A percentile compares a stretch with the other conserved stretches of the same genome.
phyloP scores from a whole-genome alignment of 2,797 vertebrate species.

The Phoebastria nigripes region DNA sequence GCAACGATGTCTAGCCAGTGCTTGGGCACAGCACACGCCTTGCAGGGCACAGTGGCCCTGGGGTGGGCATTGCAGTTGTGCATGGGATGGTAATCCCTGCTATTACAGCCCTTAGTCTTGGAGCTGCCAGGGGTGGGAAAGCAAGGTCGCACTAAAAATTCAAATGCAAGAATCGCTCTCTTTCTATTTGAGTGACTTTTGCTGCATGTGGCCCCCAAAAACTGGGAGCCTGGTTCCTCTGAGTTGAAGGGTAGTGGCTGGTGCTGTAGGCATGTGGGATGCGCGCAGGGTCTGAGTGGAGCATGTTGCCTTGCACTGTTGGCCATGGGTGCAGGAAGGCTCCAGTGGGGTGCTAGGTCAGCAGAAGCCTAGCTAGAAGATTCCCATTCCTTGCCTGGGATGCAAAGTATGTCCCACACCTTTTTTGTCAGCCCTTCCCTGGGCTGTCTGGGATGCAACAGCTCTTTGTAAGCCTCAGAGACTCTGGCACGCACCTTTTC shows the following conservation, averaged over 20 bases:
- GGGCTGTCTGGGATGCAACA: not conserved
- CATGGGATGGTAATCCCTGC: not conserved
- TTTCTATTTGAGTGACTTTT: not conserved
- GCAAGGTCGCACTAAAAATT: not conserved
- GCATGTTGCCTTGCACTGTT: accelerated
- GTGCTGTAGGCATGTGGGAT: not conserved
- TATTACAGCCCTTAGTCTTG: not conserved
- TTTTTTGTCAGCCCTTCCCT: not conserved
- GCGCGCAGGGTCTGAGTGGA: not conserved
- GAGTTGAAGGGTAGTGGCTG: not conserved
- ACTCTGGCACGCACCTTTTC: accelerated
- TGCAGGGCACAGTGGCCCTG: not conserved
- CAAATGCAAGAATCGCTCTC: not conserved
- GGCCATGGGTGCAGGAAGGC: not conserved
- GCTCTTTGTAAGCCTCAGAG: not conserved
- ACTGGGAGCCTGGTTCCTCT: not conserved
- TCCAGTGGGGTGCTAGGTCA: not conserved
- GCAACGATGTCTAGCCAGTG: not conserved
- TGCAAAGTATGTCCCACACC: not conserved
- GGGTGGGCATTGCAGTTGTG: not conserved
- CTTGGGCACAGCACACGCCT: not conserved
- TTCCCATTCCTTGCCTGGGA: not conserved
- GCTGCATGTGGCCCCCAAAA: not conserved
- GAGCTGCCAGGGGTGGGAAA: not conserved
- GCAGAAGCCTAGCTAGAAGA: not conserved